Base-by-base conservation (phyloP, 2,797 vertebrate species). In the Arctocebus calabarensis region DNA sequence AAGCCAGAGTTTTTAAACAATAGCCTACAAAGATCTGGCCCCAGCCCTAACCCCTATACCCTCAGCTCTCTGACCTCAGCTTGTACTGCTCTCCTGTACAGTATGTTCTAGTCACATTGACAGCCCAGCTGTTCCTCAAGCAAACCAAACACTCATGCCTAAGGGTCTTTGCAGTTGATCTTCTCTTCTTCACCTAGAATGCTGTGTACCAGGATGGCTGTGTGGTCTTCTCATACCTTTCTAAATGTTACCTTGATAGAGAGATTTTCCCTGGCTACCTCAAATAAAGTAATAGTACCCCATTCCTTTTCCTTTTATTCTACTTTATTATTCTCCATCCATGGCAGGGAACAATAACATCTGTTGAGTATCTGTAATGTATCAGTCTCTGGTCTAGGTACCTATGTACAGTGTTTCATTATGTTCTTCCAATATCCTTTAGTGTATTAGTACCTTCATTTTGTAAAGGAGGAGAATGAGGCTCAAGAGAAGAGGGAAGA, bases 101-200 rank as follows among this genome's bases (percentile, higher is more conserved):
- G 0, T 62, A 27, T 52, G 20, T 34, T 81, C 5, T 89, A 43
- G 52, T 82, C 85, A 88, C 16, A 0, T 40, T 57, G 78, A 43
- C 14, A 13, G 86, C 74, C 29, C 94, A 91, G 52, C 59, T 84
- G 3, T 91, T 94, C 55, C 34, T 95, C 59, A 77, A 34, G 40
- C 78, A 88, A 79, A 64, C 20, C 29, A 55, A 71, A 48, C 40
- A 52, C 71, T 71, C 14, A 17, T 66, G 55, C 62, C 81, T 79
- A 5, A 74, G 68, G 70, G 9, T 85, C 85, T 97, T 91, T 92
- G 48, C 32, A 83, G 11, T 83, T 88, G 88, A 57, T 93, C 52
- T 61, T 93, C 29, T 93, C 64, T 70, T 94, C 34, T 70, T 94
- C 32, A 70, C 37, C 37, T 70, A 11, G 19, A 85, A 61, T 40